Base-by-base conservation (phyloP, 2,797 vertebrate genomes). In the Neosilurus hyrtlii region DNA sequence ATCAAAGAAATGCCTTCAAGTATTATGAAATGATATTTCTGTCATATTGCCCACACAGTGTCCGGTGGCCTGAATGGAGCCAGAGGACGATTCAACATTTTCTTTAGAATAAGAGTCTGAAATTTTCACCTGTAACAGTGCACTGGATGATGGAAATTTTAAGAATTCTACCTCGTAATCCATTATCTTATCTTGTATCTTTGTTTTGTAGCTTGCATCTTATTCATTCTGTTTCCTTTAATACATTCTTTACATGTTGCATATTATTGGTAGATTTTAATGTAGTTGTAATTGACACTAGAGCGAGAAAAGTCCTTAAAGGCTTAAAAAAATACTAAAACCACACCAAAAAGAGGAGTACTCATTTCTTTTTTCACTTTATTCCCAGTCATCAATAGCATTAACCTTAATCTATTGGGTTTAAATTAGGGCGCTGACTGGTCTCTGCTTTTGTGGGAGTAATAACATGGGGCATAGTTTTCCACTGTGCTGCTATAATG, bases 401-500 rank as follows among this genome's bases (percentile, higher is more conserved):
- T 3, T 24, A 51, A 51, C 8, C 18, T 51, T n/a, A 43, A 63
- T 24, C 14, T 10, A 76, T 37, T 12, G 7, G 20, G 30, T 67
- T 54, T 56, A 52, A 65, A 74, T 22, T 22, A 8, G 35, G 22
- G 51, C 18, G n/a, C 15, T 61, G 61, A 73, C 56, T 54, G 20
- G 22, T 37, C 18, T 20, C 26, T 54, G 56, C 61, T 71, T 43
- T 43, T 62, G n/a, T 51, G 7, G 24, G 71, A 86, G 87, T 86
- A 76, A 77, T 86, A 86, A 86, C 89, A 81, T 77, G 79, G 66
- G 62, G 73, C 15, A 1, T 57, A 22, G 86, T 30, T 91, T 88
- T 86, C 62, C 77, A 83, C 51, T 67, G 61, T 59, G 68, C 86
- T 90, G 68, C 86, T 90, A 90, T 90, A 86, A 90, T 61, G 49